Base-by-base conservation (phyloP, 2,888 invertebrate species). In the Tillus elongatus region DNA sequence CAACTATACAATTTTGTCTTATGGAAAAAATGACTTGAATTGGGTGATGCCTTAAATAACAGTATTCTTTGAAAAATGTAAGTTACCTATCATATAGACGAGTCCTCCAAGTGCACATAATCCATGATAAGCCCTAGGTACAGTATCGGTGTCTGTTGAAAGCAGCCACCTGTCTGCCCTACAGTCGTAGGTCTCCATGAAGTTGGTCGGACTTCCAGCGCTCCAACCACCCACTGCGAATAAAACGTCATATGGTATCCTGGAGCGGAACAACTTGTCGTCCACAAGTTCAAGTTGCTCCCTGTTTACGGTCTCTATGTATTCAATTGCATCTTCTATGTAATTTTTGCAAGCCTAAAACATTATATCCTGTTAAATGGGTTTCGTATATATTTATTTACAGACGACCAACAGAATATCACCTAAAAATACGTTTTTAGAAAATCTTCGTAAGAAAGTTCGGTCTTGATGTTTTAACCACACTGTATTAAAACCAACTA, bases 181-280 rank as follows among this genome's bases (percentile, higher is more conserved):
- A 26, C 81, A 77, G 53, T 81, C 82, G 60, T 87, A 88, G 36
- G 82, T 83, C 62, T 79, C 81, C 14, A 82, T 74, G 52, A 82
- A 83, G 64, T 78, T 82, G 1, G 86, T 86, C 0, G 86, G 85
- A 45, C 81, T 80, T n/a, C 85, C 85, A n/a, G 81, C 73, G 58
- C 79, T 72, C 89, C 87, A 87, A 1, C 89, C 89, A 2, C 88
- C 88, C 11, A 88, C 77, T 9, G 87, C 83, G 60, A 89, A 88
- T 8, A 89, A 69, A 50, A 84, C 74, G 53, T 82, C 82, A 59
- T 82, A 79, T 31, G 75, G 86, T 63, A 85, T 74, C 41, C 89
- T 69, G 0, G 88, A 86, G 15, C 57, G 43, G 28, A 50, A 19
- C 6, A 19, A n/a, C n/a, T 6, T 6, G 6, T 19, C 24, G n/a